Percentiles rank a stretch among this genome's conserved stretches.
Conservation (phyloP, 1,140 invertebrate species). For the Drosophila ogumai region DNA sequence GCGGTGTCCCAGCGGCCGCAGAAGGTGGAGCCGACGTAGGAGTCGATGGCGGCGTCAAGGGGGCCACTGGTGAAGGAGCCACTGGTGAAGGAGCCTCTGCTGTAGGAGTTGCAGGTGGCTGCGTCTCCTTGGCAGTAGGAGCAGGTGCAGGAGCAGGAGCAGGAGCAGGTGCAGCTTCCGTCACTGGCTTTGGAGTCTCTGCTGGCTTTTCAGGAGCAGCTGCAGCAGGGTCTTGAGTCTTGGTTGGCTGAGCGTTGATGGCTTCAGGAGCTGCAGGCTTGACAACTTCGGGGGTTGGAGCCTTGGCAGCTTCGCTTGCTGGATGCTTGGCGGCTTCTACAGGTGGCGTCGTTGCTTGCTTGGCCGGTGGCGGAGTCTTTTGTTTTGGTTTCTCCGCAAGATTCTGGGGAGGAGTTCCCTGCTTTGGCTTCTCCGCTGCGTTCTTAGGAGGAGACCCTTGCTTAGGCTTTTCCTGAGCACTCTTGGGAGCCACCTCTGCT, state of each 20-base stretch:
- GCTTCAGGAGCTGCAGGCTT: background rate
- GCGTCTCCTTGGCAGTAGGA: slow-evolving; percentile 1
- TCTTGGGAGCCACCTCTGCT: slow-evolving; percentile 19
- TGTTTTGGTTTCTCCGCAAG: slow-evolving; percentile 11
- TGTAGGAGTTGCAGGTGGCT: slow-evolving; percentile 2
- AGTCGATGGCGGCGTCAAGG: slow-evolving; percentile 27
- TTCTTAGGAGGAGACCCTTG: slow-evolving; percentile 35
- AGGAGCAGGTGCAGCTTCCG: background rate
- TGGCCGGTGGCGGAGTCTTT: slow-evolving; percentile 17
- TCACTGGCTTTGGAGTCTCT: background rate
- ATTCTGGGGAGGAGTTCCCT: slow-evolving; percentile 4
- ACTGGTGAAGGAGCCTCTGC: slow-evolving; percentile 15
- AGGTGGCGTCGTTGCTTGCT: slow-evolving; percentile 18
- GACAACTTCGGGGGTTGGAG: background rate
- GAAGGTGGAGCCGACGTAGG: slow-evolving; percentile 26
- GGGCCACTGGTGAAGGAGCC: slow-evolving; percentile 11
- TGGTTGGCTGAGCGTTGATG: background rate
- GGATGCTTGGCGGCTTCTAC: background rate
- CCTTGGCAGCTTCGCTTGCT: background rate
- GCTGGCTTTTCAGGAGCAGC: slow-evolving; percentile 2
- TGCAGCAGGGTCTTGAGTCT: background rate
- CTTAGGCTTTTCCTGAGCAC: slow-evolving; percentile 23
- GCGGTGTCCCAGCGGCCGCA: slow-evolving; percentile 28
- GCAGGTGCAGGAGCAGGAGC: background rate
- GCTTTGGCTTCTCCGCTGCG: slow-evolving; percentile 6